Base-by-base conservation (phyloP, 2,888 invertebrate species). In the Ashinkailepas kermadecensis region DNA sequence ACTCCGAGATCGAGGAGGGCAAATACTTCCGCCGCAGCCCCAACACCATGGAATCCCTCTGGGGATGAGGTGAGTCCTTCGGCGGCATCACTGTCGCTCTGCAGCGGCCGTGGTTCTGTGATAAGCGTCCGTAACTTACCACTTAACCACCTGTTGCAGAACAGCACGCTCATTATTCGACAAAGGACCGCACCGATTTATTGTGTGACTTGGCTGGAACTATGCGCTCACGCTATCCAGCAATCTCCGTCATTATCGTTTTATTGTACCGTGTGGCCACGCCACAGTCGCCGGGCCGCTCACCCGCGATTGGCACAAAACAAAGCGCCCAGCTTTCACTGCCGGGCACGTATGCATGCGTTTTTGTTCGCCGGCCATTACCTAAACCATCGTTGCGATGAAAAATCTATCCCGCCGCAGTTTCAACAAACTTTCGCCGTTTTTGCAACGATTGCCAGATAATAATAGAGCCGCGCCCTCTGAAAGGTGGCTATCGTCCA, bases 1-100 rank as follows among this genome's bases (percentile, higher is more conserved):
- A 79, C 58, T 79, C 79, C 13, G 79, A 79, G 25, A 58, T 79
- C 79, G 58, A 79, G 18, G 79, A 79, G 79, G 59, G 13, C 12
- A 57, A 59, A 58, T 79, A 58, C 58, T 58, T n/a, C 79, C 79
- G 57, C 8, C 57, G 58, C 13, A 57, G 79, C 58, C 58, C 79
- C n/a, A 59, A 23, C 79, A 79, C 79, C 23, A 79, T 79, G 79
- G 79, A 79, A 23, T 13, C 58, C 8, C 25, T 79, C 13, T 79
- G 79, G 79, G 79, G 79, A 58, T 79, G 57, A 79, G 74, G 74
- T 74, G 21, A 74, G 74, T 54, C 15, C 54, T 13, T 23, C 3
- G 12, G 23, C 3, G 12, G 23, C 21, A 67, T 67, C 64, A 21
- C 21, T 64, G n/a, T n/a, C 18, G n/a, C 64, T n/a, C n/a, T 7